Evolutionary conservation across 2,888 invertebrate genomes (phyloP), one percentile per base, ranked within the genome.

Genomic region (Heliconius aoede): DNA sequence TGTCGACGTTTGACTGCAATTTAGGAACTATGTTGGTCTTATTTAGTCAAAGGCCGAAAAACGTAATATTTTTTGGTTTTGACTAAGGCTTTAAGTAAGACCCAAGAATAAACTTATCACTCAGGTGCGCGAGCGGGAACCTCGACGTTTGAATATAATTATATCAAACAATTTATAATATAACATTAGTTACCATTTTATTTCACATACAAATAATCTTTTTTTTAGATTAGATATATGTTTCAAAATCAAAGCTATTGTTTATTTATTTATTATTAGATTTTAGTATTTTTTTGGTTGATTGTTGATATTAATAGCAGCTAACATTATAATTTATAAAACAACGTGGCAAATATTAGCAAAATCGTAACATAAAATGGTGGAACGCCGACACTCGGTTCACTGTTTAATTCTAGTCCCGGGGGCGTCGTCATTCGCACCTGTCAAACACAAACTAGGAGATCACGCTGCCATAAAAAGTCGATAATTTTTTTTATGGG

Each of bases 401-500:
- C 30, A 69, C 30, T 30, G 55, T 69, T 55, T 30, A 55, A 69
- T 69, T 69, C 55, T 69, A 30, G 55, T 69, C 69, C 69, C 69
- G 30, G n/a, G 69, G 24, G 65, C 36, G 3, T 65, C 65, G 65
- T 68, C 67, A 68, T 68, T 60, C 30, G 55, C 65, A 65, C 69
- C 74, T 68, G 74, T 51, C 68, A 74, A 61, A 68, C 60, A 30
- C 67, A 74, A 74, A 28, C 60, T 74, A 36, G 65, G 74, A 67
- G 67, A 60, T 67, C 73, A 28, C 60, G 36, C 15, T 32, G 74
- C 74, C 36, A 40, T 74, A 67, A 74, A 67, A 60, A 67, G 30
- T 28, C 40, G 40, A 68, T 74, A 61, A 46, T 51, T 46, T 61
- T 24, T 68, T 76, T 71, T 74, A 78, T 76, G 62, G 78, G 77